These are phyloP conservation scores for Yasuhikotakia modesta DNA, from an alignment of 2,797 vertebrate genomes.

Conservation along the genomic window DNA sequence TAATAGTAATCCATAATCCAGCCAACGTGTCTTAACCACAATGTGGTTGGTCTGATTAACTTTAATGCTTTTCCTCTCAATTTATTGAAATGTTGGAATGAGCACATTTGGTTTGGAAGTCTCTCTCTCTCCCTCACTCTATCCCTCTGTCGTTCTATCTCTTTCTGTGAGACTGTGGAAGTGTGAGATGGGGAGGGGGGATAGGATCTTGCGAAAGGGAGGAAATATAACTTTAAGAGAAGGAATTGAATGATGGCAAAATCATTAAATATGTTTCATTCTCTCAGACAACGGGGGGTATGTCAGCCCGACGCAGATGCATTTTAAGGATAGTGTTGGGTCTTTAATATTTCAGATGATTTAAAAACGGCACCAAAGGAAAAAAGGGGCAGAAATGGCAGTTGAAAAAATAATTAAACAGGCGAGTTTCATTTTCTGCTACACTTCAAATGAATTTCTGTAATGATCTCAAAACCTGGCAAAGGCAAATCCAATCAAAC, in stretches of 20 bases:
- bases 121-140: conserved; percentile 28
- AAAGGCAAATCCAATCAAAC: conserved; percentile 86
- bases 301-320: conserved; percentile 72
- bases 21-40: conserved; percentile 83
- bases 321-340: conserved; percentile 64
- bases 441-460: conserved; percentile 84
- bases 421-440: conserved; percentile 80
- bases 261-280: conserved; percentile 57
- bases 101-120: conserved; percentile 79
- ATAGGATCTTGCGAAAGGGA: not conserved
- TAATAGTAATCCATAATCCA: conserved; percentile 88
- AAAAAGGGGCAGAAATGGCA: conserved; percentile 67
- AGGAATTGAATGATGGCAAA: conserved; percentile 48
- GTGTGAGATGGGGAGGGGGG: conserved; percentile 49
- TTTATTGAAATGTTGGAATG: conserved; percentile 86
- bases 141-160: conserved; percentile 60
- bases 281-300: conserved; percentile 58
- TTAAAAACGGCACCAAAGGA: conserved; percentile 55
- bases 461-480: conserved; percentile 83
- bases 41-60: conserved; percentile 87
- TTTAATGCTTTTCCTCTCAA: conserved; percentile 84
- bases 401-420: conserved; percentile 82
- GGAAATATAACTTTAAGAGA: conserved; percentile 50
- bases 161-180: conserved; percentile 70
- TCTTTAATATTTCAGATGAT: conserved; percentile 58